Percentiles rank a stretch among this genome's conserved stretches.
Conservation (phyloP, 2,113 vertebrate species). For the Glareola pratincola region DNA sequence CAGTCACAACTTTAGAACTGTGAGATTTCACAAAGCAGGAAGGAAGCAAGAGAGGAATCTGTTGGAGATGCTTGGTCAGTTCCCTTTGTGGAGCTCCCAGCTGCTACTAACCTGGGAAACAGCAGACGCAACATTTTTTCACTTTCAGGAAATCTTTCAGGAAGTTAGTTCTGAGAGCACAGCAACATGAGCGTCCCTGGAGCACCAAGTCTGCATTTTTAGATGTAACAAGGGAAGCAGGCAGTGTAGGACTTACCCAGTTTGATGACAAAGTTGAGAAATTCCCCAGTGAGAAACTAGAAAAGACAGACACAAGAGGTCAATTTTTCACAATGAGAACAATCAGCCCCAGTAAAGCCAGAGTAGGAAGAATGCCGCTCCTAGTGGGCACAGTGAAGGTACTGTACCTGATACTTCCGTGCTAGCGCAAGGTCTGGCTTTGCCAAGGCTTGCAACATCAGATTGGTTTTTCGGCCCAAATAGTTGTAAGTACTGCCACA, state of each 20-base stretch:
- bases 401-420: slow-evolving; percentile 82
- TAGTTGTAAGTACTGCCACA: slow-evolving; percentile 92
- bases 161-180: slow-evolving; percentile 13
- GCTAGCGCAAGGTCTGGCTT: slow-evolving; percentile 75
- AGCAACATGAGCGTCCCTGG: neutral
- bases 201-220: neutral
- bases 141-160: neutral
- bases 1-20: neutral
- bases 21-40: neutral
- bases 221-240: neutral
- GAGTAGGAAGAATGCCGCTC: neutral
- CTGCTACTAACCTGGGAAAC: neutral
- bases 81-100: neutral
- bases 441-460: slow-evolving; percentile 82
- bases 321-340: neutral
- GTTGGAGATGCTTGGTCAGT: neutral
- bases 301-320: slow-evolving; percentile 10
- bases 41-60: neutral
- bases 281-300: slow-evolving; percentile 75
- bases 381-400: neutral
- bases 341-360: neutral
- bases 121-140: neutral
- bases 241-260: slow-evolving; percentile 69
- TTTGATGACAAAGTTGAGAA: slow-evolving; percentile 73
- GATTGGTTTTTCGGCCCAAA: slow-evolving; percentile 74